Evolutionary conservation across 1,140 invertebrate species (phyloP).

Genomic region (Nilaparvata lugens): DNA sequence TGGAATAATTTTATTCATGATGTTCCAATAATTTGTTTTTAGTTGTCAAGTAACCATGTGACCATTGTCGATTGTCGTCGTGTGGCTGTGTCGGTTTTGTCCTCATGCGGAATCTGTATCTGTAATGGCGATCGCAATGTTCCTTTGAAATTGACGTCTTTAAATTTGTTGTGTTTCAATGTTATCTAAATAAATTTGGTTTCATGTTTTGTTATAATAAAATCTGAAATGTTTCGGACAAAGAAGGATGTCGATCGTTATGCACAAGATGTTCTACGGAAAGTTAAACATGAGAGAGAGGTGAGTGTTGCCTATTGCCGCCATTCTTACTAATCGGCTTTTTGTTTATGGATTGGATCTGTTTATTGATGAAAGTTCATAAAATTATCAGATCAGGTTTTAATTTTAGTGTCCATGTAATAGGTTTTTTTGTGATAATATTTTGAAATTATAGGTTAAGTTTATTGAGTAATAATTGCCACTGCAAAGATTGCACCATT

Average conservation of each 20-base stretch:
- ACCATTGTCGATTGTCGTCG: too few relatives aligned
- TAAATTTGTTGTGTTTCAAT: too few relatives aligned
- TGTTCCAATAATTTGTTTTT: too few relatives aligned
- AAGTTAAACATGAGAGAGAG: conserved; percentile 40
- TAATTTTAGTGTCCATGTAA: background rate
- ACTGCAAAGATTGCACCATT: conserved; percentile 3
- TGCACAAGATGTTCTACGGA: conserved; percentile 38
- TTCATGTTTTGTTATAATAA: background rate
- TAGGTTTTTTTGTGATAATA: background rate
- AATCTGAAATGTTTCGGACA: conserved; percentile 35
- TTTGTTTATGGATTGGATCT: background rate
- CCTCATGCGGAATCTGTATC: too few relatives aligned
- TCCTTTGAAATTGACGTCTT: too few relatives aligned
- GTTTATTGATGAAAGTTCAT: background rate
- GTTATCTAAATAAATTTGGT: too few relatives aligned
- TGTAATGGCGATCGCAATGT: too few relatives aligned
- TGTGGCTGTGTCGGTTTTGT: too few relatives aligned
- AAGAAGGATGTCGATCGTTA: conserved; percentile 44
- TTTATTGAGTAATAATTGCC: background rate
- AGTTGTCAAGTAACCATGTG: too few relatives aligned
- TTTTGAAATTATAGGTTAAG: background rate
- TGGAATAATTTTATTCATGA: too few relatives aligned
- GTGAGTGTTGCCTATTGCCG: conserved; percentile 30
- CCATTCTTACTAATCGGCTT: conserved; percentile 12
- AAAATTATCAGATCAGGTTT: background rate